phyloP scores from a whole-genome alignment of 2,113 vertebrate genomes.

The Melierax canorus region DNA sequence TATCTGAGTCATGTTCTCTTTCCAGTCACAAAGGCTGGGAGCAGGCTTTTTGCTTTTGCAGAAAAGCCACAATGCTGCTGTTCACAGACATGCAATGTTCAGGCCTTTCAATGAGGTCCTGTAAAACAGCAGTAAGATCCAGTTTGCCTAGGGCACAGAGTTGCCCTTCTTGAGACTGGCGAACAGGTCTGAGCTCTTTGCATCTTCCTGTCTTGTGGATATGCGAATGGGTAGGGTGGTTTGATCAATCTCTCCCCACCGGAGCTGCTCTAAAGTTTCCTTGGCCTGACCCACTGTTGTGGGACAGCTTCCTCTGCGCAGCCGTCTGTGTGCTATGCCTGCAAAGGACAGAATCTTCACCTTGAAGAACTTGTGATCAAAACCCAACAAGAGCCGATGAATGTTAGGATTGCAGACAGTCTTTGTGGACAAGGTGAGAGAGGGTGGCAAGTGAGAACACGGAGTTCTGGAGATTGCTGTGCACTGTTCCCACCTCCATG shows the following conservation, averaged over 20 bases:
- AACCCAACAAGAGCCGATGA: background rate
- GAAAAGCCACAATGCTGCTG: background rate
- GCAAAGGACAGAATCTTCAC: constrained; percentile 34
- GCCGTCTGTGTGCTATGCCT: background rate
- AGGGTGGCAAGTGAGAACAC: constrained; percentile 6
- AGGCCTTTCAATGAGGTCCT: background rate
- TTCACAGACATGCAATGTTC: background rate
- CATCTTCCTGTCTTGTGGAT: background rate
- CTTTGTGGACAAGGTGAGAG: background rate
- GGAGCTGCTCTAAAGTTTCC: background rate
- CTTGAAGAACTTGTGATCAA: constrained; percentile 38
- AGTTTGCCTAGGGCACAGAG: background rate
- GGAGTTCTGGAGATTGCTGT: background rate
- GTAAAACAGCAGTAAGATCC: background rate
- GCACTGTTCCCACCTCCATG: background rate
- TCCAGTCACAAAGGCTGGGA: background rate
- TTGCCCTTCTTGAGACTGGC: background rate
- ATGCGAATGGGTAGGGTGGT: background rate
- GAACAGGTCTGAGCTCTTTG: background rate
- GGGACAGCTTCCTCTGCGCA: background rate
- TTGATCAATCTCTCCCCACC: background rate
- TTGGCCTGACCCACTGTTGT: background rate
- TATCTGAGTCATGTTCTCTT: background rate
- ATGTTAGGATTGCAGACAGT: background rate
- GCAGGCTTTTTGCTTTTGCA: background rate